These are phyloP conservation scores for Danaus plexippus DNA, from an alignment of 1,140 invertebrate genomes.

Conservation along the genomic window DNA sequence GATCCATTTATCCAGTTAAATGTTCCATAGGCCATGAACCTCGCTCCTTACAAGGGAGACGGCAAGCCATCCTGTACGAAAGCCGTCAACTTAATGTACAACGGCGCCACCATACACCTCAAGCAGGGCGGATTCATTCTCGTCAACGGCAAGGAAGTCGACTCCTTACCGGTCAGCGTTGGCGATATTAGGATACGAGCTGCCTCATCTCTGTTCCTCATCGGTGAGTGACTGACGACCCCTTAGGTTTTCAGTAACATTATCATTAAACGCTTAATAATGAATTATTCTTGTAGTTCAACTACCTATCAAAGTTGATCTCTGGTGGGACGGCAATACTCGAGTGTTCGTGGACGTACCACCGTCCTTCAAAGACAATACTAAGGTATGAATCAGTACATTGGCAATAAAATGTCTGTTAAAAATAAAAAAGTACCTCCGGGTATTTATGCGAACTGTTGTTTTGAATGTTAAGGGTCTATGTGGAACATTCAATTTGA, in stretches of 20 bases:
- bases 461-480: conserved; percentile 74
- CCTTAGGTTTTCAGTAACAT: not conserved
- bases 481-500: conserved; percentile 90
- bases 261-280: not conserved
- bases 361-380: conserved; percentile 77
- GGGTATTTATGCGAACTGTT: not conserved
- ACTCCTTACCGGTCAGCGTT: conserved; percentile 76
- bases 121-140: conserved; percentile 80
- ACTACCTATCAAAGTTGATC: conserved; percentile 81
- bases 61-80: conserved; percentile 87
- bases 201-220: conserved; percentile 83
- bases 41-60: conserved; percentile 64
- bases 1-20: no score
- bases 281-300: conserved; percentile 73
- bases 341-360: conserved; percentile 87
- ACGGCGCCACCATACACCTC: conserved; percentile 74
- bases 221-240: conserved; percentile 59
- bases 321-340: conserved; percentile 89
- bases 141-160: conserved; percentile 80
- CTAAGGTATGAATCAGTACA: conserved; percentile 48
- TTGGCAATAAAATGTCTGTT: no score
- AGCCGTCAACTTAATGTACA: conserved; percentile 76
- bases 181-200: conserved; percentile 76
- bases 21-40: conserved; percentile 75
- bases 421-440: no score